phyloP scores from a whole-genome alignment of 2,888 invertebrate species.

The Troilus luridus region DNA sequence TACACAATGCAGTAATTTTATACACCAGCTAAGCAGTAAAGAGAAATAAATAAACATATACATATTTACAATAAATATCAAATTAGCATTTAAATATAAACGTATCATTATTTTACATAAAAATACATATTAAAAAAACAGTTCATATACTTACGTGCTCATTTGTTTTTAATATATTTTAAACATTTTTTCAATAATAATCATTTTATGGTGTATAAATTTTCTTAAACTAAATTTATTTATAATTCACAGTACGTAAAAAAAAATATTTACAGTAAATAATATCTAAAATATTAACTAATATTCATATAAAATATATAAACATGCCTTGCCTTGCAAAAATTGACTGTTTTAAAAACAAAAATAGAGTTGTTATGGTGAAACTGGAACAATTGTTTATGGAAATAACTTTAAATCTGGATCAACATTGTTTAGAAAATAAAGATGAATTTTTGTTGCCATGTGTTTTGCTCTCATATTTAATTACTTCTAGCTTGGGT shows the following conservation, averaged over 20 bases:
- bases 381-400: background rate
- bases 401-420: background rate
- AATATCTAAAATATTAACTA: background rate
- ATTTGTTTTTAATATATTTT: background rate
- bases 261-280: conserved; percentile 17
- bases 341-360: background rate
- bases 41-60: conserved; percentile 26
- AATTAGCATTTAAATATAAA: conserved; percentile 15
- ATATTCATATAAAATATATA: background rate
- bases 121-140: conserved; percentile 7
- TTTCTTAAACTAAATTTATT: background rate
- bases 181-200: background rate
- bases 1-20: conserved; percentile 5
- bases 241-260: background rate
- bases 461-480: too few species aligned
- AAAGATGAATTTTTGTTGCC: background rate
- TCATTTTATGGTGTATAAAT: background rate
- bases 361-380: too few species aligned
- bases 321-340: conserved; percentile 5
- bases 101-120: background rate
- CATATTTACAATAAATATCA: conserved; percentile 34
- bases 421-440: background rate
- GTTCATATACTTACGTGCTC: background rate
- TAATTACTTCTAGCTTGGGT: too few species aligned
- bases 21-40: conserved; percentile 11